Conservation (phyloP, 1,140 invertebrate genomes). For the Macrobrachium nipponense region DNA sequence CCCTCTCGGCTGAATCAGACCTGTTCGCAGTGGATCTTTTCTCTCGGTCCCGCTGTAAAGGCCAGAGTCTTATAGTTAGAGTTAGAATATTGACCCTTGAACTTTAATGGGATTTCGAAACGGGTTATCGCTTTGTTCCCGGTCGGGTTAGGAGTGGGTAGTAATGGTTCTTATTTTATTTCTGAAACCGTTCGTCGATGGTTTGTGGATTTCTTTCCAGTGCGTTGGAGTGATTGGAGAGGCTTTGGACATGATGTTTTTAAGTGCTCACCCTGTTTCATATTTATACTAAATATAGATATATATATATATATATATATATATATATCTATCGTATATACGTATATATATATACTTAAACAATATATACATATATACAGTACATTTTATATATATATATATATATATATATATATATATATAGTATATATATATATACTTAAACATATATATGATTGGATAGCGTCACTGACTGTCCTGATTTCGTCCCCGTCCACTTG, state of each 20-base stretch:
- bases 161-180: too few species aligned
- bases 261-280: background rate
- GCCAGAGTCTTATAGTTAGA: too few species aligned
- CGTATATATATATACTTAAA: background rate
- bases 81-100: too few species aligned
- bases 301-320: background rate
- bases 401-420: constrained; percentile 1
- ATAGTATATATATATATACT: background rate
- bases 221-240: background rate
- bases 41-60: background rate
- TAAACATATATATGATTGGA: too few species aligned
- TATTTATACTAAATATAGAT: background rate
- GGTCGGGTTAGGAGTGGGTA: too few species aligned
- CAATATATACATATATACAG: background rate
- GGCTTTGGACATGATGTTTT: background rate
- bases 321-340: background rate
- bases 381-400: background rate
- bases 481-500: too few species aligned
- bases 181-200: too few species aligned
- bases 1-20: background rate
- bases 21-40: background rate
- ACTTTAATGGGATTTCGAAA: too few species aligned
- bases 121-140: too few species aligned
- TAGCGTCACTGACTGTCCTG: too few species aligned
- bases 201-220: too few species aligned